Base-by-base conservation (phyloP, 1,140 invertebrate species). In the Theocolax elegans region DNA sequence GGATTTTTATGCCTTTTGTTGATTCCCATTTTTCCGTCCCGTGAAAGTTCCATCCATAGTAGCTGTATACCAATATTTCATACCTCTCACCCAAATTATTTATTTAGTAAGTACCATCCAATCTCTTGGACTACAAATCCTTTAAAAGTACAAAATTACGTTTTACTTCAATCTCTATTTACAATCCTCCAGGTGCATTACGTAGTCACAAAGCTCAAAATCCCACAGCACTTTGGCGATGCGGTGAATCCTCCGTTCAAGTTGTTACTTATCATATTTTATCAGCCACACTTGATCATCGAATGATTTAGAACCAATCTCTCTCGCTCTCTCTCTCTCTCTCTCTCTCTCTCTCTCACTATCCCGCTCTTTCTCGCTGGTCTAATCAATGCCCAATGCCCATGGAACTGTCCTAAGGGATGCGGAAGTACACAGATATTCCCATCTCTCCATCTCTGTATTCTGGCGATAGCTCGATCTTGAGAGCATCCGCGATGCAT, bases 401-500 rank as follows among this genome's bases (percentile, higher is more conserved):
- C 23, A 29, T n/a, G 38, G 42, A 65, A 54, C n/a, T 35, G 25
- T 46, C 64, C 64, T 46, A 17, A n/a, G 51, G 51, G 51, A 56
- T 31, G 25, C 38, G 49, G 51, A 31, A 46, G 3, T 42, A 10
- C 35, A 7, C 63, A 42, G n/a, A n/a, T 29, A 54, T 65, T 65
- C 63, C 49, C 31, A 65, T 65, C 29, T 42, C 29, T 42, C 35
- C 49, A 19, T 51, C 21, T 53, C 21, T 40, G 7, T 23, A 44
- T 54, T 53, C 42, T 35, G 42, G 29, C 40, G 48, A 67, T 59
- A 25, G 53, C 1, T 58, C 51, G 56, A 53, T 68, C 56, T 68
- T 68, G 44, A 60, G 66, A 42, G 42, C 23, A 64, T 51, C 62
- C 31, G 48, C 46, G 62, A 13, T n/a, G 29, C 65, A 44, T 58